Evolutionary conservation across 2,888 invertebrate species (phyloP), one percentile per base, ranked within the genome.

Genomic region (Magallana nippona): DNA sequence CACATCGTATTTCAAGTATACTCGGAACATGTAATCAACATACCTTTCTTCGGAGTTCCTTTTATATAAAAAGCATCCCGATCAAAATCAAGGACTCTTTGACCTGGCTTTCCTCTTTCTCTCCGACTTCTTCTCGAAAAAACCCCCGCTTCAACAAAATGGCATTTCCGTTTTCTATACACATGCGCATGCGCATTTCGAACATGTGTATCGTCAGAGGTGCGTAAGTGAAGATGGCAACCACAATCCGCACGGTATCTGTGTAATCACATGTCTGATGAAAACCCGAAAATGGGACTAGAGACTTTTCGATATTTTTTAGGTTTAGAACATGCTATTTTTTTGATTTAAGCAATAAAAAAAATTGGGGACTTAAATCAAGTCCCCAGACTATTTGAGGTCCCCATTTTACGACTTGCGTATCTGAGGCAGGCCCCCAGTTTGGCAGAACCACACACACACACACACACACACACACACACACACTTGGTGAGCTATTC

Each of bases 111-210:
- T 44, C 44, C 44, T 8, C 44, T 5, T 60, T 17, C 19, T n/a
- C 60, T 60, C 17, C 60, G 60, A 15, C 60, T 17, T 60, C 60
- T 60, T 15, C 15, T 60, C 44, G 44, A 44, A 3, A 44, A 1
- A 17, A n/a, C n/a, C 60, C 60, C 60, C 60, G 60, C 60, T 60
- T 60, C 60, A 60, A 60, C 17, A 60, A 17, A 60, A 60, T 15
- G 5, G 60, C 8, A 60, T 19, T 60, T 60, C 60, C 60, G 15
- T 15, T 60, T 15, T 60, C 60, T 17, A n/a, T 60, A 60, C 60
- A 60, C 60, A 60, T n/a, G 60, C 60, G 60, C 60, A 60, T 60
- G 60, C 60, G 60, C 60, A 60, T 60, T 60, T 19, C 19, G 19
- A 19, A 60, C 19, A 19, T 60, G 60, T 60, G 60, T 60, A 60